These are phyloP conservation scores for Larimichthys polyactis DNA, from an alignment of 2,113 vertebrate species.

Conservation along the genomic window DNA sequence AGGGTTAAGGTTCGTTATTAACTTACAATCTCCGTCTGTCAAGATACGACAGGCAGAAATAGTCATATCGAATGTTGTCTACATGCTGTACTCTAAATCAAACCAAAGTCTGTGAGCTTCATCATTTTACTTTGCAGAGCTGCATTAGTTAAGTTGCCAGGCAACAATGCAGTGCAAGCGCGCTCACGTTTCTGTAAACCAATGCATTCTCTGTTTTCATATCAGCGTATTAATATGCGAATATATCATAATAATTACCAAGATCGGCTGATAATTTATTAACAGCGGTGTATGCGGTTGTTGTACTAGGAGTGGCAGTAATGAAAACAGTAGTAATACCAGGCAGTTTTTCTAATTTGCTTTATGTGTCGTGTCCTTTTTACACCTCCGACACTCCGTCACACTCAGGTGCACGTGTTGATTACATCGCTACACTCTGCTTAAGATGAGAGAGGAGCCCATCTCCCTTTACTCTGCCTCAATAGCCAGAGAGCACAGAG, in stretches of 20 bases:
- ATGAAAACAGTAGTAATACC: not conserved
- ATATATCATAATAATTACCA: constrained; percentile 47
- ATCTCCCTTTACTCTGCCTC: constrained; percentile 49
- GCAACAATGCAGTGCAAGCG: constrained; percentile 71
- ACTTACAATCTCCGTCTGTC: constrained; percentile 20
- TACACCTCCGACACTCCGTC: constrained; percentile 46
- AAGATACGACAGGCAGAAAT: constrained; percentile 2
- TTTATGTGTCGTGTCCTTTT: constrained; percentile 35
- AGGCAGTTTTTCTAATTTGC: constrained; percentile 34
- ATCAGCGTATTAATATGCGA: constrained; percentile 47
- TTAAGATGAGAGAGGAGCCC: constrained; percentile 40
- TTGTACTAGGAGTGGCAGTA: not conserved
- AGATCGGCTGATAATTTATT: constrained; percentile 4
- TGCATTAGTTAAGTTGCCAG: constrained; percentile 80
- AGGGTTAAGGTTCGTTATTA: constrained; percentile 46
- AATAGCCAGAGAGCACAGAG: constrained; percentile 45
- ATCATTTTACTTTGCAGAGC: constrained; percentile 51
- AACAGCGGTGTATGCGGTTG: not conserved
- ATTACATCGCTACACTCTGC: constrained; percentile 53
- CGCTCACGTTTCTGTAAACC: constrained; percentile 54
- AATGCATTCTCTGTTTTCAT: constrained; percentile 42
- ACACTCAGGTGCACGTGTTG: constrained; percentile 50
- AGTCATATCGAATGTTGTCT: constrained; percentile 22
- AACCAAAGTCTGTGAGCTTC: constrained; percentile 42
- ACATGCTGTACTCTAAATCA: constrained; percentile 45